phyloP scores from a whole-genome alignment of 2,797 vertebrate genomes.

The Zalophus californianus region DNA sequence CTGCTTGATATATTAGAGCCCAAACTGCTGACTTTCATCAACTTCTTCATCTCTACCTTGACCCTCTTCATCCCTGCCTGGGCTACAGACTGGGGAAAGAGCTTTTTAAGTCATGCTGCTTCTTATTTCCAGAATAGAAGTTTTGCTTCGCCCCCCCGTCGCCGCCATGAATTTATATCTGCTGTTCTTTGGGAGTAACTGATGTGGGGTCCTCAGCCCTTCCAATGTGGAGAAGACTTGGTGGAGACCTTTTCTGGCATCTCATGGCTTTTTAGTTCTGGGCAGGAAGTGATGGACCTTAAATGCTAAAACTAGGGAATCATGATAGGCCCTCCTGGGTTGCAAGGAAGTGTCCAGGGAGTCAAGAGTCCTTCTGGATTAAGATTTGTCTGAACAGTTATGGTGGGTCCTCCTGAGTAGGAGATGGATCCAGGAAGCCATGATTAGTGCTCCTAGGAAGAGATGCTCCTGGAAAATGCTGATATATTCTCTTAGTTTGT shows the following conservation, averaged over 20 bases:
- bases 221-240: fast-evolving
- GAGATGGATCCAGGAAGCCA: not conserved
- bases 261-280: not conserved
- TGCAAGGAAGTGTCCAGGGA: fast-evolving
- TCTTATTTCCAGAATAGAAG: not conserved
- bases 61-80: not conserved
- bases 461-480: fast-evolving
- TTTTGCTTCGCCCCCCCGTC: not conserved
- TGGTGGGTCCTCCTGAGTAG: fast-evolving
- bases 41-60: not conserved
- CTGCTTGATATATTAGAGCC: slow-evolving; percentile 90
- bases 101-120: not conserved
- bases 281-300: not conserved
- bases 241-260: fast-evolving
- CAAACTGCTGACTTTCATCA: not conserved
- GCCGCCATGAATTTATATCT: not conserved
- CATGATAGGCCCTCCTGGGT: fast-evolving
- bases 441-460: fast-evolving
- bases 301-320: fast-evolving
- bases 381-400: slow-evolving; percentile 77
- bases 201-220: not conserved
- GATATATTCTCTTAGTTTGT: fast-evolving
- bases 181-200: not conserved
- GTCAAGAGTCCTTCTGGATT: not conserved
- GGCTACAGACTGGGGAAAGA: not conserved